A percentile compares a stretch with the other conserved stretches of the same genome.
These are phyloP conservation scores for Steatornis caripensis DNA, from an alignment of 2,113 vertebrate species.

Conservation along the genomic window DNA sequence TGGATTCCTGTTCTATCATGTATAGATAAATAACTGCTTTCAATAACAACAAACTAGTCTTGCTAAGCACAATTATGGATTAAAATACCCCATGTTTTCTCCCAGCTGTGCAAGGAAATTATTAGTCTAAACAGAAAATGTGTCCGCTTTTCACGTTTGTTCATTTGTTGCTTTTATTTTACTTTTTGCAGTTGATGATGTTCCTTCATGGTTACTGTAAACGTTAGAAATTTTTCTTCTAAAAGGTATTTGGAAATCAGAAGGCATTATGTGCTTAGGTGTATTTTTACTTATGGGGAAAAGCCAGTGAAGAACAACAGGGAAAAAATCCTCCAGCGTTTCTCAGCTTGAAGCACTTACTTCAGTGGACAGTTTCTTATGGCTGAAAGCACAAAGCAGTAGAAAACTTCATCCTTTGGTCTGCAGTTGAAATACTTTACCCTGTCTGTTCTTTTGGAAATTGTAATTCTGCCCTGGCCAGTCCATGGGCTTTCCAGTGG, in stretches of 20 bases:
- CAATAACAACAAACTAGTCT: not conserved
- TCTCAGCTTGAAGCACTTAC: not conserved
- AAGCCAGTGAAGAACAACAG: not conserved
- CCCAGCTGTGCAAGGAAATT: not conserved
- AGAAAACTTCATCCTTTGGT: not conserved
- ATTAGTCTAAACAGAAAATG: not conserved
- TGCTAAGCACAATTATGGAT: not conserved
- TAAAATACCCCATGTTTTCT: not conserved
- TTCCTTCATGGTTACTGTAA: not conserved
- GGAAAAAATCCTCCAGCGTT: rapidly evolving
- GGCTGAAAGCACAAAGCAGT: not conserved
- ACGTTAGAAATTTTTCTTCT: not conserved
- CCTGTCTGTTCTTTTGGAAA: not conserved
- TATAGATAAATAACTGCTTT: not conserved
- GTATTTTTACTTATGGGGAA: not conserved
- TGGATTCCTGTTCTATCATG: not conserved
- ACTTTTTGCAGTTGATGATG: not conserved
- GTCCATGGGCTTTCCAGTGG: not conserved
- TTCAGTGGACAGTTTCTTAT: not conserved
- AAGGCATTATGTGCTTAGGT: not conserved
- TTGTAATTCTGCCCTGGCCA: not conserved
- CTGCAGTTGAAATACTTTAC: not conserved
- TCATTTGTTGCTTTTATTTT: not conserved
- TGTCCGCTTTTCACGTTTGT: not conserved
- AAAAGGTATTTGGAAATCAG: not conserved